phyloP scores from a whole-genome alignment of 2,888 invertebrate species.

The Candidula unifasciata region DNA sequence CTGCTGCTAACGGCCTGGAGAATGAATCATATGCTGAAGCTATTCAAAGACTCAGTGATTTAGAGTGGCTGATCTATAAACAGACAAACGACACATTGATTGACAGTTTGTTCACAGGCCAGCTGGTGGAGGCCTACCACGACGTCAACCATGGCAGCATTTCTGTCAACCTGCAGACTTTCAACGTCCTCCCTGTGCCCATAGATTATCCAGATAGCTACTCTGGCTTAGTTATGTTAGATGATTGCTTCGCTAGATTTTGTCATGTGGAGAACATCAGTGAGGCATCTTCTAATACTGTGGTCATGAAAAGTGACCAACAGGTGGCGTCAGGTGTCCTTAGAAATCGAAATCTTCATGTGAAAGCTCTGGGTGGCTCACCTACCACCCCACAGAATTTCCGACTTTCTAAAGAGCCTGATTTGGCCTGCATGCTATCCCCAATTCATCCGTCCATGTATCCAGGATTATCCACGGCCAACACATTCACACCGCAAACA shows the following conservation, averaged over 20 bases:
- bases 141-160: constrained; percentile 71
- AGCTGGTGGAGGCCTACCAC: constrained; percentile 74
- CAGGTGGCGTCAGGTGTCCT: constrained; percentile 7
- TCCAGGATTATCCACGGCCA: not conserved
- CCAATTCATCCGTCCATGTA: constrained; percentile 43
- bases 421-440: constrained; percentile 22
- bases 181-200: constrained; percentile 75
- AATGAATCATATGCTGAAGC: constrained; percentile 74
- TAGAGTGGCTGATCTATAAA: constrained; percentile 77
- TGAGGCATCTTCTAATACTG: constrained; percentile 18
- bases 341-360: not conserved
- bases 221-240: constrained; percentile 69
- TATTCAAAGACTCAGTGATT: constrained; percentile 74
- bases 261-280: constrained; percentile 72
- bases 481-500: constrained; percentile 9
- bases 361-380: not conserved
- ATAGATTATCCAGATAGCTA: constrained; percentile 66
- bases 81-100: constrained; percentile 70
- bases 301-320: not conserved
- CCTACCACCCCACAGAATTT: constrained; percentile 29
- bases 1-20: constrained; percentile 71
- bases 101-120: constrained; percentile 75
- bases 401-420: constrained; percentile 6
- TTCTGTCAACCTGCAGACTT: constrained; percentile 73
- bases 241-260: constrained; percentile 74